Conservation (phyloP, 2,888 invertebrate genomes). For the Drosophila monieri region DNA sequence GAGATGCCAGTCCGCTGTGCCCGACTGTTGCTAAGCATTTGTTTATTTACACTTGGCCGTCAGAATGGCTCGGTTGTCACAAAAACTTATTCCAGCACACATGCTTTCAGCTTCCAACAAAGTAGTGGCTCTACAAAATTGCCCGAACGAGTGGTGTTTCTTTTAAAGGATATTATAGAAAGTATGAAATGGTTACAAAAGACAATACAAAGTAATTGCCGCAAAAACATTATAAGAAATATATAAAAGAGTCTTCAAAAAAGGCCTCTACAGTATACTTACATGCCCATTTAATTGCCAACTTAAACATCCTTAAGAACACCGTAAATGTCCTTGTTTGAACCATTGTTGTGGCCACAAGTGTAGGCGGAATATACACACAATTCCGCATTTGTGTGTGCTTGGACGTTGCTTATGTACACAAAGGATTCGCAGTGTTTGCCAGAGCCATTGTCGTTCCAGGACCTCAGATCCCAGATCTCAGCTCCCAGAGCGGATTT, state of each 20-base stretch:
- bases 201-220: not conserved
- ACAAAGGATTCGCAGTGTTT: conserved; percentile 41
- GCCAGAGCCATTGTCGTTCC: conserved; percentile 39
- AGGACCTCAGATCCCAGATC: not conserved
- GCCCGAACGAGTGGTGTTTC: no score
- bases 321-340: not conserved
- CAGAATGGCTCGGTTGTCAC: conserved; percentile 40
- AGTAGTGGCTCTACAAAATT: not conserved
- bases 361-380: conserved; percentile 29
- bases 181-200: not conserved
- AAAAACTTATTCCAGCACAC: conserved; percentile 42
- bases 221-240: not conserved
- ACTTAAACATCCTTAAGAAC: not conserved
- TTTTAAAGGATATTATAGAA: no score
- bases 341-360: conserved; percentile 9
- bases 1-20: conserved; percentile 18
- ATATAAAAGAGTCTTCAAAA: not conserved
- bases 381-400: conserved; percentile 10
- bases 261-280: no score
- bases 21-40: conserved; percentile 55
- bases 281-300: not conserved
- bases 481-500: conserved; percentile 50
- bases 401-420: conserved; percentile 22
- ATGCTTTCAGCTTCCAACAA: conserved; percentile 11
- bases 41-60: conserved; percentile 69